phyloP scores from a whole-genome alignment of 2,888 invertebrate genomes.

The Tenthredo amoena region DNA sequence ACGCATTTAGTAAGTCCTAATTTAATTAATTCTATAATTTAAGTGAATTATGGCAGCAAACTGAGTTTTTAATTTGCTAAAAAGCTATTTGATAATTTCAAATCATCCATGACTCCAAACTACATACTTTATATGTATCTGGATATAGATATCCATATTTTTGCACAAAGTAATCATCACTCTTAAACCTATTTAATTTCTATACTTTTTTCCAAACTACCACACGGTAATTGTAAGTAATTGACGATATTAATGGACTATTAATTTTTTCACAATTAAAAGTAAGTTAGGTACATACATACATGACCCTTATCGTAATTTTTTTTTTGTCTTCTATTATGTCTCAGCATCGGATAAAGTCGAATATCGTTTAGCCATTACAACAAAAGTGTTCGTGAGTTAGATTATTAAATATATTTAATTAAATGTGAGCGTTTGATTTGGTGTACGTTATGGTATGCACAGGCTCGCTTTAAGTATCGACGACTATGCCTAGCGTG shows the following conservation, averaged over 20 bases:
- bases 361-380: constrained; percentile 32
- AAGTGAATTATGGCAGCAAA: constrained; percentile 30
- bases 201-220: neutral
- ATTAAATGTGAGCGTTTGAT: constrained; percentile 3
- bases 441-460: constrained; percentile 1
- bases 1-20: constrained; percentile 46
- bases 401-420: constrained; percentile 10
- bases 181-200: neutral
- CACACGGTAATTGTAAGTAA: neutral
- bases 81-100: neutral
- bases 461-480: neutral
- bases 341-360: neutral
- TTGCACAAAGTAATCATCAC: neutral
- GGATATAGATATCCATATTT: neutral
- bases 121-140: neutral
- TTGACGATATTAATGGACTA: constrained; percentile 2
- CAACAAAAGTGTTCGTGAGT: constrained; percentile 36
- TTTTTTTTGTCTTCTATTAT: neutral
- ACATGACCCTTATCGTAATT: neutral
- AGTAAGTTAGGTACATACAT: constrained; percentile 21
- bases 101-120: neutral
- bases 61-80: neutral
- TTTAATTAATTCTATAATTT: constrained; percentile 32
- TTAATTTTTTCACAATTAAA: constrained; percentile 22
- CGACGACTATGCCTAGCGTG: constrained; percentile 1